A percentile compares a stretch with the other conserved stretches of the same genome.
These are phyloP conservation scores for Lasioglossum pauxillum DNA, from an alignment of 2,888 invertebrate genomes.

Conservation along the genomic window DNA sequence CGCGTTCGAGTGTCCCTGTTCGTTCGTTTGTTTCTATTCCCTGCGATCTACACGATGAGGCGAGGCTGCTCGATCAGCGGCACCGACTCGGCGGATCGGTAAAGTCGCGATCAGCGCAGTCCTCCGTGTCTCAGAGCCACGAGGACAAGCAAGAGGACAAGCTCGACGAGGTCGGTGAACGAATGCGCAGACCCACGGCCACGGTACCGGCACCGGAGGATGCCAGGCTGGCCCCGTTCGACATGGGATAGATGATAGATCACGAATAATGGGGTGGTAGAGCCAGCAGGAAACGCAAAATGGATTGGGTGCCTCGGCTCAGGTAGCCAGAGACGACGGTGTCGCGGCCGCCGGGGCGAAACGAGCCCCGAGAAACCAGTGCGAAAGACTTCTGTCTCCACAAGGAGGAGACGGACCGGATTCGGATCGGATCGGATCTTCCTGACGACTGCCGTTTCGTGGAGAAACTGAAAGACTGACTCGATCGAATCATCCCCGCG, in stretches of 20 bases:
- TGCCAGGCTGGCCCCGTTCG: slow-evolving; percentile 59
- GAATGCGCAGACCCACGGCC: slow-evolving; percentile 48
- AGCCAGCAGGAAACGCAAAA: slow-evolving; percentile 52
- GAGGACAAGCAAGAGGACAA: slow-evolving; percentile 10
- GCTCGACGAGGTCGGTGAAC: slow-evolving; percentile 29
- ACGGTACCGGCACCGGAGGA: slow-evolving; percentile 44
- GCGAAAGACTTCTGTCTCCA: not conserved
- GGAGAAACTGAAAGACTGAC: slow-evolving; percentile 9
- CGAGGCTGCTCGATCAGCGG: not conserved
- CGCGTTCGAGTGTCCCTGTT: not conserved
- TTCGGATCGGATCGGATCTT: not conserved
- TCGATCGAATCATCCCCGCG: not conserved
- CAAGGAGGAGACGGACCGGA: not conserved
- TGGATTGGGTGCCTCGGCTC: slow-evolving; percentile 75
- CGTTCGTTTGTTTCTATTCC: not conserved
- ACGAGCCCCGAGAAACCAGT: slow-evolving; percentile 22
- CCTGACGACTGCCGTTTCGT: not conserved
- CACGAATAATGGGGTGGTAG: slow-evolving; percentile 58
- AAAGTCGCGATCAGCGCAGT: not conserved
- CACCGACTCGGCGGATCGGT: slow-evolving; percentile 22
- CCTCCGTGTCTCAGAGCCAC: not conserved
- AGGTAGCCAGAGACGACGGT: slow-evolving; percentile 72
- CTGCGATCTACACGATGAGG: slow-evolving; percentile 22
- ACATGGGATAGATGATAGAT: slow-evolving; percentile 73
- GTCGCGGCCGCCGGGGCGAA: slow-evolving; percentile 43